These are phyloP conservation scores for Hypselothyrea guttata DNA, from an alignment of 2,888 invertebrate genomes.

Conservation along the genomic window DNA sequence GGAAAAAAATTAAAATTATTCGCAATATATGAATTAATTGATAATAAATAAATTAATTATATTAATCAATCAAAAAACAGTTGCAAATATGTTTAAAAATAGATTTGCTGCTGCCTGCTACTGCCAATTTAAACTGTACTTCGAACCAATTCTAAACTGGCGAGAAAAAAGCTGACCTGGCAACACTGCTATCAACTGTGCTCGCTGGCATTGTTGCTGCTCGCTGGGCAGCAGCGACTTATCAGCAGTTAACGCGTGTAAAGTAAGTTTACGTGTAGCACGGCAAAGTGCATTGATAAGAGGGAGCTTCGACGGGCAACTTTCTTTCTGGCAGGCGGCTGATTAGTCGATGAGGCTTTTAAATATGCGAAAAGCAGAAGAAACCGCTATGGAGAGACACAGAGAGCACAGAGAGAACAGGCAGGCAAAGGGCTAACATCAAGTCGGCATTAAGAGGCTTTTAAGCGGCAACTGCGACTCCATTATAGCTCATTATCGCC, in stretches of 20 bases:
- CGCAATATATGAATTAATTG: no score
- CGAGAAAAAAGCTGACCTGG: no score
- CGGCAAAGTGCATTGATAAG: constrained; percentile 76
- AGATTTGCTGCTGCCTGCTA: no score
- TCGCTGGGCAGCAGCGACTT: constrained; percentile 19
- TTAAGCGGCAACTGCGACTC: constrained; percentile 65
- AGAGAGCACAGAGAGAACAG: constrained; percentile 3
- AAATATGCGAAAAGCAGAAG: constrained; percentile 59
- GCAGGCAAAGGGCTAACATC: constrained; percentile 33
- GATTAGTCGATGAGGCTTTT: constrained; percentile 74
- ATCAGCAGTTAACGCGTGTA: constrained; percentile 69
- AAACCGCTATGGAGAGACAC: background rate
- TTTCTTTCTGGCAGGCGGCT: constrained; percentile 51
- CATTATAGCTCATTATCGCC: constrained; percentile 83
- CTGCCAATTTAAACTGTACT: no score
- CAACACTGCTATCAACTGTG: constrained; percentile 42
- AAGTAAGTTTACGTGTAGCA: constrained; percentile 76
- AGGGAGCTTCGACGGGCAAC: constrained; percentile 23
- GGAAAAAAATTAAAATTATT: no score
- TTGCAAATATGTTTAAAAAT: no score
- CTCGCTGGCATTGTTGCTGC: constrained; percentile 28
- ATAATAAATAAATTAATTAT: no score
- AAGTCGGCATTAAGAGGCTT: constrained; percentile 62
- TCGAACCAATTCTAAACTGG: constrained; percentile 66
- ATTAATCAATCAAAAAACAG: no score